phyloP scores from a whole-genome alignment of 2,797 vertebrate genomes.

The Peromyscus aztecus region DNA sequence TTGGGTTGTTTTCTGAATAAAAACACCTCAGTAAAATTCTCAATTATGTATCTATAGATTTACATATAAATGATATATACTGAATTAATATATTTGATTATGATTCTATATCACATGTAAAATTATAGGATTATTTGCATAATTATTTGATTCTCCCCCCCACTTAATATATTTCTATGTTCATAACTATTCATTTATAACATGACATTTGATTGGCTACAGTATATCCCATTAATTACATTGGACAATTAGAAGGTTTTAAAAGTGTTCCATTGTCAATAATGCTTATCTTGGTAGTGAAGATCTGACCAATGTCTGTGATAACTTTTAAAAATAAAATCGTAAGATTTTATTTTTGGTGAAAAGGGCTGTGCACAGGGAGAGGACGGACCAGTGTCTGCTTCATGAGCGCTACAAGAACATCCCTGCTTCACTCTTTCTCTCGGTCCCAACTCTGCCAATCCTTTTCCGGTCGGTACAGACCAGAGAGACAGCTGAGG shows the following conservation, averaged over 20 bases:
- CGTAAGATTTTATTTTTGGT: neutral
- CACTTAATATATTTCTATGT: neutral
- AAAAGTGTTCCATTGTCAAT: neutral
- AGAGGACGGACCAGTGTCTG: neutral
- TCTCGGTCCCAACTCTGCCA: fast-evolving
- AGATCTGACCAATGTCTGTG: slow-evolving; percentile 10
- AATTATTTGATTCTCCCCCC: neutral
- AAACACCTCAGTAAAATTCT: slow-evolving; percentile 27
- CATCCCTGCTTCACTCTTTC: neutral
- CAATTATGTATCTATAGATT: neutral
- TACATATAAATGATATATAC: neutral
- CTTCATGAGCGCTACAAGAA: fast-evolving
- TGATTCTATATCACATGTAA: neutral
- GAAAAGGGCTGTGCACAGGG: neutral
- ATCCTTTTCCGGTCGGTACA: neutral
- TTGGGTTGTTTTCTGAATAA: slow-evolving; percentile 35
- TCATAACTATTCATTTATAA: slow-evolving; percentile 42
- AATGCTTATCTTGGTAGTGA: neutral
- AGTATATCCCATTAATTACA: neutral
- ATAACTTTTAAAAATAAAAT: slow-evolving; percentile 13
- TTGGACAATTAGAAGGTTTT: slow-evolving; percentile 19
- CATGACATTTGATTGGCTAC: neutral
- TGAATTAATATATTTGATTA: neutral
- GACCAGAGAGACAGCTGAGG: neutral
- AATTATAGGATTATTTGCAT: slow-evolving; percentile 19